phyloP scores from a whole-genome alignment of 2,888 invertebrate genomes.

The Coenonympha glycerion region DNA sequence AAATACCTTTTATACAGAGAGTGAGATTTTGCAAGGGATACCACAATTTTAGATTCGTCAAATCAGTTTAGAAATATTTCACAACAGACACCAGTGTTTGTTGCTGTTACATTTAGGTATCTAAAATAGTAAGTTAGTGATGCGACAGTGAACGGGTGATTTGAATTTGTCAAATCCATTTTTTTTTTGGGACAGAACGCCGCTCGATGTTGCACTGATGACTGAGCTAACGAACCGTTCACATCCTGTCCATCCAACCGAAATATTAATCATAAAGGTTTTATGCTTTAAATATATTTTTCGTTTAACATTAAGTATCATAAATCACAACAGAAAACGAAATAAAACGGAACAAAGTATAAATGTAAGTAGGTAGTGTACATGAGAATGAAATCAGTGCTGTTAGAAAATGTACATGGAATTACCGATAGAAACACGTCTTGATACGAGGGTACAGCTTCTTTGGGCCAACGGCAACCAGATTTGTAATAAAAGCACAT shows the following conservation, averaged over 20 bases:
- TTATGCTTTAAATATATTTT: slow-evolving; percentile 37
- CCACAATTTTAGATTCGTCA: too few relatives aligned
- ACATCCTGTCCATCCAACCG: slow-evolving; percentile 49
- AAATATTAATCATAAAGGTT: slow-evolving; percentile 56
- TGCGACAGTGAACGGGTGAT: slow-evolving; percentile 47
- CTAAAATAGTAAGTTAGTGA: slow-evolving; percentile 18
- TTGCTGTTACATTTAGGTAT: too few relatives aligned
- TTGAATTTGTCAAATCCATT: slow-evolving; percentile 63
- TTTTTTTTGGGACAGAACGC: slow-evolving; percentile 59
- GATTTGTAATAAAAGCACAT: too few relatives aligned
- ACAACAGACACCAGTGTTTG: too few relatives aligned
- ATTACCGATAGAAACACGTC: too few relatives aligned
- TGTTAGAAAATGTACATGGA: too few relatives aligned
- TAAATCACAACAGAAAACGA: background rate
- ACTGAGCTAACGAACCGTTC: slow-evolving; percentile 66
- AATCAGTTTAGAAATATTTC: background rate
- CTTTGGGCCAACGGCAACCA: too few relatives aligned
- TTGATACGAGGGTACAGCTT: too few relatives aligned
- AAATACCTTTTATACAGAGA: too few relatives aligned
- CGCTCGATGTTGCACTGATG: slow-evolving; percentile 45
- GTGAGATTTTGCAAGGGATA: too few relatives aligned
- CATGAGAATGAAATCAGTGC: too few relatives aligned
- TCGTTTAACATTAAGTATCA: background rate
- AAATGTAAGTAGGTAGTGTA: too few relatives aligned
- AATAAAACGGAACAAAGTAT: background rate